Percentiles rank a stretch among this genome's conserved stretches.
These are phyloP conservation scores for Sarcophaga caerulescens DNA, from an alignment of 2,888 invertebrate genomes.

Conservation along the genomic window DNA sequence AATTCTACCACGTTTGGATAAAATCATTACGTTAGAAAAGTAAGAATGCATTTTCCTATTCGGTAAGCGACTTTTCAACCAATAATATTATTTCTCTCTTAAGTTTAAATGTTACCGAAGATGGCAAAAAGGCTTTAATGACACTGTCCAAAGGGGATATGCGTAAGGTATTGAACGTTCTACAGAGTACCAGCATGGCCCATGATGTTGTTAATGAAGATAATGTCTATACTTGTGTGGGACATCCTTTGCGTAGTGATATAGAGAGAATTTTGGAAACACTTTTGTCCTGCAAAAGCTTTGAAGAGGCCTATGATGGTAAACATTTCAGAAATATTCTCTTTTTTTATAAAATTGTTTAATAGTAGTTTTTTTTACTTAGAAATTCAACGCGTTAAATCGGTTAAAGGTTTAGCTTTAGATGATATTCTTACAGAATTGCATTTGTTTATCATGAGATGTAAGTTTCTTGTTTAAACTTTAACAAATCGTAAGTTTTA, in stretches of 20 bases:
- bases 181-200: slow-evolving; percentile 98
- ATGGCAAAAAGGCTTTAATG: slow-evolving; percentile 94
- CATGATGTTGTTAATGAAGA: slow-evolving; percentile 94
- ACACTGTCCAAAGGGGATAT: slow-evolving; percentile 97
- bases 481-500: background rate
- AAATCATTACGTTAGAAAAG: slow-evolving; percentile 92
- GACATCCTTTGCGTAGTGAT: slow-evolving; percentile 95
- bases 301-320: slow-evolving; percentile 78
- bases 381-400: slow-evolving; percentile 92
- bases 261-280: slow-evolving; percentile 94
- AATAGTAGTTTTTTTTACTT: background rate
- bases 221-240: slow-evolving; percentile 96
- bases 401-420: slow-evolving; percentile 94
- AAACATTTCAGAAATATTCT: background rate
- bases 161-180: slow-evolving; percentile 97
- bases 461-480: slow-evolving; percentile 83
- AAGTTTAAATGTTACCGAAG: slow-evolving; percentile 91
- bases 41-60: slow-evolving; percentile 77
- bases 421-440: slow-evolving; percentile 96
- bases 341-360: background rate
- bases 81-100: slow-evolving; percentile 30
- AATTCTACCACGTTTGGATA: slow-evolving; percentile 93
- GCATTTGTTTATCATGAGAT: slow-evolving; percentile 92
- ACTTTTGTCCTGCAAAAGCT: slow-evolving; percentile 82
- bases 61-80: background rate